phyloP scores from a whole-genome alignment of 23 tunicate species.

The Botrylloides violaceus region DNA sequence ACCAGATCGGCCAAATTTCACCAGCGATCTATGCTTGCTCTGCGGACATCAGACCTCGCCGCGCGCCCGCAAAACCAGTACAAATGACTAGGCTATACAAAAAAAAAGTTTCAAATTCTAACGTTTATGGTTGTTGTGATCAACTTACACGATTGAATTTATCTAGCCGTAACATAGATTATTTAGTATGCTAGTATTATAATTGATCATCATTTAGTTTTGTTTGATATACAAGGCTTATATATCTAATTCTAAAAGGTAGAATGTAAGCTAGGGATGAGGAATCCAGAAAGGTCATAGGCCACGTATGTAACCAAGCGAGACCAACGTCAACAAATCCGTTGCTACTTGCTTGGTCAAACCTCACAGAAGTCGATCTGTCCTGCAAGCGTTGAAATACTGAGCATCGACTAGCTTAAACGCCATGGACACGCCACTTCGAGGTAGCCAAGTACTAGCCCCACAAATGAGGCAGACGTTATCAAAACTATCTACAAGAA shows the following conservation, averaged over 20 bases:
- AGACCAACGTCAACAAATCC: neutral
- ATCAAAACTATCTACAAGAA: constrained; percentile 32
- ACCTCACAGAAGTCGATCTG: too few species aligned
- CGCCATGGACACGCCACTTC: constrained; percentile 12
- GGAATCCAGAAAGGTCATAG: neutral
- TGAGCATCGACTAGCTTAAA: neutral
- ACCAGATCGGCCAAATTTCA: constrained; percentile 22
- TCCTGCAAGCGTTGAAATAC: too few species aligned
- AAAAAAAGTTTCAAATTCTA: too few species aligned
- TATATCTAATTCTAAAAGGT: too few species aligned
- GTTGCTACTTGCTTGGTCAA: neutral
- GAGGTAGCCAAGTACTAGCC: constrained; percentile 29
- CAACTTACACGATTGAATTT: too few species aligned
- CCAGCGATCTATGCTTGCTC: constrained; percentile 27
- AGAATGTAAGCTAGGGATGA: too few species aligned
- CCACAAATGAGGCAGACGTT: constrained; percentile 48
- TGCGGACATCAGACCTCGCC: constrained; percentile 24
- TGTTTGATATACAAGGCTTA: too few species aligned
- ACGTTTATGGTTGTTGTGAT: too few species aligned
- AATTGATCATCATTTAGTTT: too few species aligned
- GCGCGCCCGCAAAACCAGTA: constrained; percentile 15
- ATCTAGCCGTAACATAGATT: too few species aligned
- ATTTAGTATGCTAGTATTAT: too few species aligned
- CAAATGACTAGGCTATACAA: too few species aligned
- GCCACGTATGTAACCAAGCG: neutral